phyloP scores from a whole-genome alignment of 1,140 invertebrate genomes.

The Atopsyche davidsoni region DNA sequence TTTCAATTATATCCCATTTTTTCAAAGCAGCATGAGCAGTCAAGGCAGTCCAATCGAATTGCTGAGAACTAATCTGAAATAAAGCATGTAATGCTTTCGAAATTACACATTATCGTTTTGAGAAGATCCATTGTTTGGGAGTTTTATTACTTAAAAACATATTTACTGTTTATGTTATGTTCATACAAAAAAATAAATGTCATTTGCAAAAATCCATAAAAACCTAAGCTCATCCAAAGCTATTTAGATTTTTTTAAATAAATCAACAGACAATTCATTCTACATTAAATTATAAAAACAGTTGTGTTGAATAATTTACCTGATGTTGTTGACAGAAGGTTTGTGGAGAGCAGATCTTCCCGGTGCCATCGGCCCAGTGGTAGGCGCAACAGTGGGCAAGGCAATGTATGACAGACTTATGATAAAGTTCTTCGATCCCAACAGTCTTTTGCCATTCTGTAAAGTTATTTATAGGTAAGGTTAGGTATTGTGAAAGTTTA shows the following conservation, averaged over 20 bases:
- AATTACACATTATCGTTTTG: constrained; percentile 3
- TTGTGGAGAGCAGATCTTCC: constrained; percentile 41
- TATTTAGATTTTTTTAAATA: too few species aligned
- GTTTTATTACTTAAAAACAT: too few species aligned
- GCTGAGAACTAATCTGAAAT: constrained; percentile 38
- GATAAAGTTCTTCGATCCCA: constrained; percentile 34
- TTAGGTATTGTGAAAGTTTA: too few species aligned
- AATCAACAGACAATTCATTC: too few species aligned
- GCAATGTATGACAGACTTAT: constrained; percentile 37
- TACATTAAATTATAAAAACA: too few species aligned
- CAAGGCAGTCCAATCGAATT: constrained; percentile 46
- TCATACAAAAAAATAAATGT: too few species aligned
- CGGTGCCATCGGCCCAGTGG: constrained; percentile 41
- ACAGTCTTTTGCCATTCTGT: constrained; percentile 44
- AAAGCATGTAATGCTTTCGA: too few species aligned
- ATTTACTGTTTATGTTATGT: too few species aligned
- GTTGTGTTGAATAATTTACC: constrained; percentile 33
- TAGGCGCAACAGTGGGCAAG: constrained; percentile 38
- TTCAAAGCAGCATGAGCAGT: constrained; percentile 41
- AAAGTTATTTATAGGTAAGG: too few species aligned
- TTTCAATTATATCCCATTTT: constrained; percentile 46
- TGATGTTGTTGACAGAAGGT: constrained; percentile 44
- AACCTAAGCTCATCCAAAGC: too few species aligned
- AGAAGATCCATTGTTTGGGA: too few species aligned
- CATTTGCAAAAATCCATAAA: too few species aligned